Conservation (phyloP, 2,888 invertebrate species). For the Drosophila subquinaria region DNA sequence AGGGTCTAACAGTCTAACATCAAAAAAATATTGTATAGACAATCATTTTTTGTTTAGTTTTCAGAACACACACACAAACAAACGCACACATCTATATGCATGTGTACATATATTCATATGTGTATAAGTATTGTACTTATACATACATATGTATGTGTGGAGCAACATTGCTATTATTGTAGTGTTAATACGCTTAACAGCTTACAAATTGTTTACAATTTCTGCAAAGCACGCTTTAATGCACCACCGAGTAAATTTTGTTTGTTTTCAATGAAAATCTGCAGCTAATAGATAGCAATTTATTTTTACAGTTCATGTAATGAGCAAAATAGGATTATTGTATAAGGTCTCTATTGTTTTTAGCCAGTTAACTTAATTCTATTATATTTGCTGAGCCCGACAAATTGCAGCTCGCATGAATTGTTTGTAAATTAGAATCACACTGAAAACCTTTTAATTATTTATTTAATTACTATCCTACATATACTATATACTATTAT, state of each 20-base stretch:
- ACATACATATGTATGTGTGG: no score
- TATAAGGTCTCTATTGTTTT: neutral
- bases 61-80: conserved; percentile 2
- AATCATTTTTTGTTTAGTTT: conserved; percentile 1
- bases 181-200: conserved; percentile 29
- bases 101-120: neutral
- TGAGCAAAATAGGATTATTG: neutral
- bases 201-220: conserved; percentile 46
- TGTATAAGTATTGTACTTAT: neutral
- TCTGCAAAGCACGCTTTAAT: conserved; percentile 9
- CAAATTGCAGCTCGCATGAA: neutral
- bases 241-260: neutral
- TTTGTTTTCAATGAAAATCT: neutral
- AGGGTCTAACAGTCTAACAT: neutral
- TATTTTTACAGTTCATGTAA: neutral
- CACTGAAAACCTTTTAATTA: neutral
- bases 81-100: neutral
- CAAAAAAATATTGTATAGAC: conserved; percentile 1
- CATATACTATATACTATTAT: no score
- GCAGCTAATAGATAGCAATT: conserved; percentile 1
- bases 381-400: neutral
- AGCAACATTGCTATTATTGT: conserved; percentile 2
- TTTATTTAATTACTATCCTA: neutral
- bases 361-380: neutral
- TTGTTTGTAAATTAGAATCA: neutral